phyloP scores from a whole-genome alignment of 2,888 invertebrate species.

The Rhaphigaster nebulosa region DNA sequence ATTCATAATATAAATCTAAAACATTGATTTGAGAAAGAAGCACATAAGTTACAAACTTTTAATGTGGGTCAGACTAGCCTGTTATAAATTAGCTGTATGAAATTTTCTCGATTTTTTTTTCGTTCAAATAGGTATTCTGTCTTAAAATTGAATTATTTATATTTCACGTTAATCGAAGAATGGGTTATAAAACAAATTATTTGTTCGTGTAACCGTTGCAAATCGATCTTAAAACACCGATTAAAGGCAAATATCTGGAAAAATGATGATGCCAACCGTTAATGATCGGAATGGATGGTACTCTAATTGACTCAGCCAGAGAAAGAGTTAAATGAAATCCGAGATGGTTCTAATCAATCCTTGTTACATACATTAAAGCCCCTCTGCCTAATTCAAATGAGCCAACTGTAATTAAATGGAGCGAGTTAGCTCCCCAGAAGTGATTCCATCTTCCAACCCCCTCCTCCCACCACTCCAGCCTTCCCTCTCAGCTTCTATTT shows the following conservation, averaged over 20 bases:
- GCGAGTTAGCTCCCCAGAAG: slow-evolving; percentile 43
- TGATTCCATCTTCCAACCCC: slow-evolving; percentile 38
- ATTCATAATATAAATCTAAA: no score
- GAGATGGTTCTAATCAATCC: slow-evolving; percentile 42
- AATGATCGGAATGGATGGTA: slow-evolving; percentile 20
- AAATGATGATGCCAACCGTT: not conserved
- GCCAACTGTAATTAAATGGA: slow-evolving; percentile 48
- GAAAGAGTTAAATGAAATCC: slow-evolving; percentile 47
- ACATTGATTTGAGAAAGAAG: no score
- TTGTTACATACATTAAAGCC: slow-evolving; percentile 47
- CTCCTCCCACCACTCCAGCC: not conserved
- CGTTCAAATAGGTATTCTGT: no score
- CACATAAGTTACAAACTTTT: no score
- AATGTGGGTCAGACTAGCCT: no score
- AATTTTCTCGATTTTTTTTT: no score
- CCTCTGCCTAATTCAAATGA: slow-evolving; percentile 44
- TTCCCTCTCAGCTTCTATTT: not conserved
- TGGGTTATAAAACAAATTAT: no score
- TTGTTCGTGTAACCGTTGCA: no score
- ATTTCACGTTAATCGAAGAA: no score
- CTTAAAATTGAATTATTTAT: no score
- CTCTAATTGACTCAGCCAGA: slow-evolving; percentile 14
- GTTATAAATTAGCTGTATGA: no score
- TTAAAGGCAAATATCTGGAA: not conserved
- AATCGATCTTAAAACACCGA: no score